These are phyloP conservation scores for Himalopsyche tibetana DNA, from an alignment of 2,888 invertebrate genomes.

Conservation along the genomic window DNA sequence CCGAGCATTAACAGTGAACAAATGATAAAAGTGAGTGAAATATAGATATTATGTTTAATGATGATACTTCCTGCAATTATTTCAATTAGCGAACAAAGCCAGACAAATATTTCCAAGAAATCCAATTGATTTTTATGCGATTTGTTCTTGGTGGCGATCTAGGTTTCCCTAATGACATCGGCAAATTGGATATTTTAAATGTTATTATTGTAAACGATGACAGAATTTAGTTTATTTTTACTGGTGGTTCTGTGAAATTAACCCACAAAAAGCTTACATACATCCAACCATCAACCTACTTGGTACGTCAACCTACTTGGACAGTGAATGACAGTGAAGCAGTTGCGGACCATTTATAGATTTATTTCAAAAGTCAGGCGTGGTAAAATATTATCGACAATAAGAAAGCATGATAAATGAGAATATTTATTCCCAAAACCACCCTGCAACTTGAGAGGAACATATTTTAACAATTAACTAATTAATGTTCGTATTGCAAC, in stretches of 20 bases:
- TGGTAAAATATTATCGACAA: too few relatives aligned
- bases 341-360: background rate
- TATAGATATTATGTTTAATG: background rate
- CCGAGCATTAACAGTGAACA: too few relatives aligned
- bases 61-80: constrained; percentile 19
- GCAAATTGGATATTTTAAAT: background rate
- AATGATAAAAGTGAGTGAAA: too few relatives aligned
- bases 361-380: background rate
- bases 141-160: background rate
- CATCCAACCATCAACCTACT: background rate
- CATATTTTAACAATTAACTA: too few relatives aligned
- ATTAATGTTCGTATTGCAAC: too few relatives aligned
- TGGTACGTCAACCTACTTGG: background rate
- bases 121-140: background rate
- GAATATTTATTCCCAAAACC: too few relatives aligned
- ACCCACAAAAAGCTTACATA: background rate
- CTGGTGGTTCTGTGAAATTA: background rate
- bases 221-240: background rate
- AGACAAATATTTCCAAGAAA: background rate
- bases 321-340: background rate
- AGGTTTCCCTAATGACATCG: constrained; percentile 1
- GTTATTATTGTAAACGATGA: too few relatives aligned
- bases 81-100: background rate
- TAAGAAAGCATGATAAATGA: too few relatives aligned
- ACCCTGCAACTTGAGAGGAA: too few relatives aligned